These are phyloP conservation scores for Oxygymnocypris stewartii DNA, from an alignment of 2,113 vertebrate species.

Conservation along the genomic window DNA sequence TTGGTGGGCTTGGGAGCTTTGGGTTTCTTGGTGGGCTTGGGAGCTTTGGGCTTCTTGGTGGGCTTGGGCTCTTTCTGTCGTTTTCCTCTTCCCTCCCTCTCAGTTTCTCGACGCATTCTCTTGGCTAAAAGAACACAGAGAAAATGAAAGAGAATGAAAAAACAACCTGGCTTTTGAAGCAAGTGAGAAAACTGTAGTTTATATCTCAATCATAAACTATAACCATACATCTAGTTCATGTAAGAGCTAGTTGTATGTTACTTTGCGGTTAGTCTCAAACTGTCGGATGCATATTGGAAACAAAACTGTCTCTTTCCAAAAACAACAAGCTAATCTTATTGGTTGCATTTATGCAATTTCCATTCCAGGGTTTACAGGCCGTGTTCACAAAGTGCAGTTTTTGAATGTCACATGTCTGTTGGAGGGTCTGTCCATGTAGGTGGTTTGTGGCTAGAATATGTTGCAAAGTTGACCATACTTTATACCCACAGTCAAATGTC, in stretches of 20 bases:
- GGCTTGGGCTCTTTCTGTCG: conserved; percentile 71
- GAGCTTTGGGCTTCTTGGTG: conserved; percentile 57
- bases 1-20: no score
- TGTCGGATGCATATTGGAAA: background rate
- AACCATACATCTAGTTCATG: background rate
- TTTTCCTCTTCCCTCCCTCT: conserved; percentile 68
- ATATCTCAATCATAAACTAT: background rate
- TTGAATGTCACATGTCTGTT: background rate
- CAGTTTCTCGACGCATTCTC: conserved; percentile 65
- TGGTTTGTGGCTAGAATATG: background rate
- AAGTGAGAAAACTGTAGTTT: background rate
- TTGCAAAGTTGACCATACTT: background rate
- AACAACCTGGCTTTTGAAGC: background rate
- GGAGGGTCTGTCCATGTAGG: background rate
- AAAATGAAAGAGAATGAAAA: conserved; percentile 25
- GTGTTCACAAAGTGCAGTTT: background rate
- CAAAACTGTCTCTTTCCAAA: background rate
- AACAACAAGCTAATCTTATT: conserved; percentile 2
- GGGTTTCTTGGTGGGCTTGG: conserved; percentile 65
- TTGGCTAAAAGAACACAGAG: conserved; percentile 36
- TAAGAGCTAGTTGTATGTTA: background rate
- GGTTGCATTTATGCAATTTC: background rate
- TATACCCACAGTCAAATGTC: background rate
- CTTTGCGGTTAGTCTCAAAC: conserved; percentile 1
- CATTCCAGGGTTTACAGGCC: background rate